Conservation (phyloP, 2,888 invertebrate species). For the Zelleria hepariella region DNA sequence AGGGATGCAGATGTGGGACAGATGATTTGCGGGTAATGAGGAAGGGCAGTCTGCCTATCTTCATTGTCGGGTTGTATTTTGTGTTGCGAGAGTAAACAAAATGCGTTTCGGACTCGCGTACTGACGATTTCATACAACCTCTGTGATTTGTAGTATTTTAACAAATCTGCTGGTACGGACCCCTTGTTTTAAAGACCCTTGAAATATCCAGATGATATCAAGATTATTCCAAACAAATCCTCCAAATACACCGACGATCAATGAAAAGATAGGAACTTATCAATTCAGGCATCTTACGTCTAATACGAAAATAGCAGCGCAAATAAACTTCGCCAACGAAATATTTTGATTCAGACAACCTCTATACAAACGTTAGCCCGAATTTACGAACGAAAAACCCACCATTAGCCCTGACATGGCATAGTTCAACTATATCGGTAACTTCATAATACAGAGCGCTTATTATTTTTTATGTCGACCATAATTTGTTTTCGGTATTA, state of each 20-base stretch:
- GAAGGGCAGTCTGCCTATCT: too few species aligned
- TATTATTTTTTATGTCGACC: constrained; percentile 25
- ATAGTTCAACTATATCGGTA: constrained; percentile 11
- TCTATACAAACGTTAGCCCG: not conserved
- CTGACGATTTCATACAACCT: too few species aligned
- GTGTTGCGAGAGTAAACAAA: too few species aligned
- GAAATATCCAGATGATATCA: too few species aligned
- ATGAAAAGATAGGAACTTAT: too few species aligned
- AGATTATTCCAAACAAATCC: too few species aligned
- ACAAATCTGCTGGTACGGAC: too few species aligned
- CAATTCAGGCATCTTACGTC: too few species aligned
- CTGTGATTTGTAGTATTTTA: too few species aligned
- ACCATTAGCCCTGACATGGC: not conserved
- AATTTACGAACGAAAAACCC: not conserved
- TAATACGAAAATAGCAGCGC: not conserved
- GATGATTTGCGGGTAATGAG: constrained; percentile 5
- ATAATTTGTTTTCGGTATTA: constrained; percentile 49
- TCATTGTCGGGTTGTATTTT: not conserved
- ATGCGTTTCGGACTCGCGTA: too few species aligned
- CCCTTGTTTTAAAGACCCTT: too few species aligned
- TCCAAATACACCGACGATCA: too few species aligned
- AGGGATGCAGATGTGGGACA: constrained; percentile 16
- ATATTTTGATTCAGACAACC: not conserved
- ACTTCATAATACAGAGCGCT: constrained; percentile 6
- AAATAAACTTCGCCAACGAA: not conserved